Evolutionary conservation across 1,140 invertebrate species (phyloP).

Genomic region (Scaptomyza pallida): DNA sequence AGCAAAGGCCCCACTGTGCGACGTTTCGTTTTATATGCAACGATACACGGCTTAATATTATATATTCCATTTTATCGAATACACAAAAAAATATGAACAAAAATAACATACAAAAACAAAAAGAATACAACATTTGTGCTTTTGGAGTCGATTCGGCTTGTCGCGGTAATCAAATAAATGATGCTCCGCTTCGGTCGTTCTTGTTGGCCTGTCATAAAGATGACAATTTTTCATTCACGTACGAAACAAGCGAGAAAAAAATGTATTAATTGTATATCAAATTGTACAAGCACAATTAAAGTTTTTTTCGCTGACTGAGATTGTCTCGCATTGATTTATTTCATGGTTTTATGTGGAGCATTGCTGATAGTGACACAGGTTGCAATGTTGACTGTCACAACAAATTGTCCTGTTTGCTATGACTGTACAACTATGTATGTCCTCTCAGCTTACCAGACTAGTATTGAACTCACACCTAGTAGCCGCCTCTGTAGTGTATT

Average conservation of each 20-base stretch:
- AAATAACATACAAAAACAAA: conserved; percentile 19
- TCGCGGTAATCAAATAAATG: conserved; percentile 66
- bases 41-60: conserved; percentile 50
- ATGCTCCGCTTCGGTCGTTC: conserved; percentile 24
- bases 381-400: conserved; percentile 50
- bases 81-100: conserved; percentile 1
- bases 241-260: conserved; percentile 8
- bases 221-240: conserved; percentile 38
- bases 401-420: conserved; percentile 49
- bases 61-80: conserved; percentile 54
- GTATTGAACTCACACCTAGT: too few relatives aligned
- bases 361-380: conserved; percentile 62
- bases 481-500: not conserved
- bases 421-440: not conserved
- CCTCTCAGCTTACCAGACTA: too few relatives aligned
- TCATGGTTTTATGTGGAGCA: conserved; percentile 32
- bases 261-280: not conserved
- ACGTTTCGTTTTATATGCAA: conserved; percentile 17
- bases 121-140: too few relatives aligned
- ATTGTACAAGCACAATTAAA: conserved; percentile 54
- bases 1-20: too few relatives aligned
- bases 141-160: conserved; percentile 23
- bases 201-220: conserved; percentile 51
- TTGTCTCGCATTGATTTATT: conserved; percentile 43
- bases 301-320: conserved; percentile 5